A percentile compares a stretch with the other conserved stretches of the same genome.
These are phyloP conservation scores for Cataglyphis albicans DNA, from an alignment of 2,888 invertebrate species.

Conservation along the genomic window DNA sequence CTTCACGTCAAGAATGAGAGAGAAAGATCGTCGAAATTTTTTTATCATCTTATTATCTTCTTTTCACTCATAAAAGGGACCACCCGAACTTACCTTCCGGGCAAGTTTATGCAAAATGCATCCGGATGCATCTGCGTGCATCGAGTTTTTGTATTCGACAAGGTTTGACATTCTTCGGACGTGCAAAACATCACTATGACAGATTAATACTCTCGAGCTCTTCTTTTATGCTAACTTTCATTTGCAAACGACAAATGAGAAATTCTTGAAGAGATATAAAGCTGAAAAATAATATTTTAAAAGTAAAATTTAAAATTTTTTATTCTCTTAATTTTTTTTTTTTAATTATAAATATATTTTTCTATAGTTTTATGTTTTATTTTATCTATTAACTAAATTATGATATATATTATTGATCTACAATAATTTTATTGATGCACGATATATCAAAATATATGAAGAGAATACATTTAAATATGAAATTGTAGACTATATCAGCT, in stretches of 20 bases:
- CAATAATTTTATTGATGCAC: not conserved
- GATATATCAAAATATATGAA: not conserved
- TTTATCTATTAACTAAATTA: not conserved
- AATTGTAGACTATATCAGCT: not conserved
- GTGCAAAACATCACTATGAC: not conserved
- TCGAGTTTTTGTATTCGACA: conserved; percentile 8
- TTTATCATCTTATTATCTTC: conserved; percentile 22
- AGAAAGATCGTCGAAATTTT: not conserved
- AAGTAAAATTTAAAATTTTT: not conserved
- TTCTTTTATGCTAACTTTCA: not conserved
- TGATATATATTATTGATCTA: too few species aligned
- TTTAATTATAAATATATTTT: not conserved
- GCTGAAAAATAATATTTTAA: not conserved
- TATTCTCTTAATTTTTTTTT: not conserved
- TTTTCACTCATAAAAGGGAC: conserved; percentile 42
- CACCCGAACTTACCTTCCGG: conserved; percentile 24
- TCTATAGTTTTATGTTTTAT: not conserved
- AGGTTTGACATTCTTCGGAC: not conserved
- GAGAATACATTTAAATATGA: not conserved
- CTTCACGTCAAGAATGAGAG: not conserved
- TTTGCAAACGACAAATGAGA: not conserved
- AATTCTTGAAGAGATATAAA: not conserved
- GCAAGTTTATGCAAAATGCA: conserved; percentile 21
- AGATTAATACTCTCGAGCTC: not conserved
- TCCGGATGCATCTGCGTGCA: not conserved